Evolutionary conservation across 2,797 vertebrate genomes (phyloP).

Genomic region (Cygnus olor): DNA sequence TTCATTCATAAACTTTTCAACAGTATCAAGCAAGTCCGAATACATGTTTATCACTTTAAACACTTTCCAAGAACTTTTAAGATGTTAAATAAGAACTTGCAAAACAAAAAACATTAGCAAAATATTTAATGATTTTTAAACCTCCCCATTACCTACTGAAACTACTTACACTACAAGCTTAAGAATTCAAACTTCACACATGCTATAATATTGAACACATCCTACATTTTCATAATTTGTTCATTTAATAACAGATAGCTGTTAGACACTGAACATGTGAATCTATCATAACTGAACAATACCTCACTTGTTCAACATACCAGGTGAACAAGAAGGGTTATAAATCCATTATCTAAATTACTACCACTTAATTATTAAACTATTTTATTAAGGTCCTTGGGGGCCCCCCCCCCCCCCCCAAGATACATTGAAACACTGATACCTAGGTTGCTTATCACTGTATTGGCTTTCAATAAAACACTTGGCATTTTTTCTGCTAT

Average conservation of each 20-base stretch:
- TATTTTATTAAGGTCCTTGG: not conserved
- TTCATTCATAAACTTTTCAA: too few relatives aligned
- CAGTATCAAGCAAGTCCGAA: not conserved
- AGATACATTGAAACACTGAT: not conserved
- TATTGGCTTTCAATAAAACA: not conserved
- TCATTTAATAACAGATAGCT: not conserved
- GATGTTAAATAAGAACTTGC: not conserved
- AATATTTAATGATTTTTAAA: not conserved
- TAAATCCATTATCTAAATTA: not conserved
- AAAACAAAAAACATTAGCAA: not conserved
- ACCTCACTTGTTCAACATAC: not conserved
- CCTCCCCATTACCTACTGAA: not conserved
- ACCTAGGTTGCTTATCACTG: not conserved
- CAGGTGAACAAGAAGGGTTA: slow-evolving; percentile 5
- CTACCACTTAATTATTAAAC: slow-evolving; percentile 2
- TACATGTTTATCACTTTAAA: not conserved
- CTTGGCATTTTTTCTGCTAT: not conserved
- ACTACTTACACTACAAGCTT: not conserved
- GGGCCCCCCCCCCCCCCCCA: not conserved
- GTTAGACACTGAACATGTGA: not conserved
- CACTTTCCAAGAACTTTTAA: not conserved
- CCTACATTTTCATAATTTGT: not conserved
- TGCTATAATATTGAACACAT: not conserved
- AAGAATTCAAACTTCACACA: not conserved
- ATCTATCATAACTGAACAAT: not conserved